Base-by-base conservation (phyloP, 2,797 vertebrate species). In the Myotis pilosus region DNA sequence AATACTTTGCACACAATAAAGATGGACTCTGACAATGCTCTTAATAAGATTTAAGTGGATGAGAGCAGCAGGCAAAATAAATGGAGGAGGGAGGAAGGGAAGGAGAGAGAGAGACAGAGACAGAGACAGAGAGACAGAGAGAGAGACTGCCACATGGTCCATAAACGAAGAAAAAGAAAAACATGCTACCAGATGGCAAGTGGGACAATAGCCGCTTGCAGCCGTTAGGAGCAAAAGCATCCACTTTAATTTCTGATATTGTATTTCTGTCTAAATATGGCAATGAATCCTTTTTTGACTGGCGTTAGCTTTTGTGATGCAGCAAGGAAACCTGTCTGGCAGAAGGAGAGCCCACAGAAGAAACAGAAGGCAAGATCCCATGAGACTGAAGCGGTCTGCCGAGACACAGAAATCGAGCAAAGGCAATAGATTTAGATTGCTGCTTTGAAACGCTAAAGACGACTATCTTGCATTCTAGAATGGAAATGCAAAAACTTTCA, bases 141-240 rank as follows among this genome's bases (percentile, higher is more conserved):
- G 25, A 30, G 49, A 44, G 30, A 79, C 71, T 15, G 74, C 74
- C 79, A 80, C 53, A 49, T 57, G 74, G 69, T 36, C 78, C 13
- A 30, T 49, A 82, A 94, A 68, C 1, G 13, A 95, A 74, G 72
- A 81, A 64, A 96, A 76, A 90, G 92, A 33, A 57, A 92, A 64
- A 38, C 25, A 9, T 38, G 66, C 69, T 78, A 76, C 89, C 96
- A 97, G 96, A 95, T 96, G 95, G 94, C 75, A 74, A 87, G 68
- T 16, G 28, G 71, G 82, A 33, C 71, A 66, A 55, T 16, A 36
- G 88, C 38, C 57, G 1, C 64, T 90, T 19, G 7, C 71, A 91
- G 86, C 92, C 66, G 16, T 95, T 94, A 74, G 80, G 72, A 89
- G 79, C 69, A 30, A 92, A 90, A 69, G 38, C n/a, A 1, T 41